Evolutionary conservation across 2,113 vertebrate species (phyloP).

Genomic region (Baryphthengus martii): DNA sequence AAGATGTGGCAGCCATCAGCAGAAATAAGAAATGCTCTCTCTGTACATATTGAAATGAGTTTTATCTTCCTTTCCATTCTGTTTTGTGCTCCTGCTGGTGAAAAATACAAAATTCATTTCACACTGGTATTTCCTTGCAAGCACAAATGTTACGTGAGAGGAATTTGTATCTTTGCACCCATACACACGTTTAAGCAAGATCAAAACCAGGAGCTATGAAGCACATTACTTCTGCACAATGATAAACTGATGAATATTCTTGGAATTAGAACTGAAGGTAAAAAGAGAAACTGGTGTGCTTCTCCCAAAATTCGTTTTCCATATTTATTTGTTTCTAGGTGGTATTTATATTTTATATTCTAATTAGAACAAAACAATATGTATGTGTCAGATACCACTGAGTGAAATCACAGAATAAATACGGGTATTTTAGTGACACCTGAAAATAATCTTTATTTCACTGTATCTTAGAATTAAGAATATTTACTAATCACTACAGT

Average conservation of each 20-base stretch:
- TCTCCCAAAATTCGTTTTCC: neutral
- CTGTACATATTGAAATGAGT: slow-evolving; percentile 60
- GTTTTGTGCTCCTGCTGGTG: neutral
- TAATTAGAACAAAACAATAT: neutral
- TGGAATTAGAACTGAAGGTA: neutral
- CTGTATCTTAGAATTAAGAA: neutral
- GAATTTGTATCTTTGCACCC: neutral
- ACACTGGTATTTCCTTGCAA: neutral
- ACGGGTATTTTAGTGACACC: neutral
- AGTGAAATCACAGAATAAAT: neutral
- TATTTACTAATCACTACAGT: neutral
- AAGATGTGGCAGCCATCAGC: slow-evolving; percentile 67
- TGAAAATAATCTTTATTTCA: neutral
- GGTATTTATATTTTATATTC: neutral
- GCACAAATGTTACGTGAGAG: neutral
- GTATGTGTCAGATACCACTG: neutral
- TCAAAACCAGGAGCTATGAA: neutral
- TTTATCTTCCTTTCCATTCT: slow-evolving; percentile 42
- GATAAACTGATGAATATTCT: neutral
- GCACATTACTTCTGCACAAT: neutral
- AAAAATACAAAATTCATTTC: slow-evolving; percentile 31
- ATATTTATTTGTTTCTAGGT: neutral
- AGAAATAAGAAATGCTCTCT: slow-evolving; percentile 52
- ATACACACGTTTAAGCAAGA: neutral
- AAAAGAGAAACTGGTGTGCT: neutral